Conservation (phyloP, 2,888 invertebrate genomes). For the Lordiphosa fenestrarum region DNA sequence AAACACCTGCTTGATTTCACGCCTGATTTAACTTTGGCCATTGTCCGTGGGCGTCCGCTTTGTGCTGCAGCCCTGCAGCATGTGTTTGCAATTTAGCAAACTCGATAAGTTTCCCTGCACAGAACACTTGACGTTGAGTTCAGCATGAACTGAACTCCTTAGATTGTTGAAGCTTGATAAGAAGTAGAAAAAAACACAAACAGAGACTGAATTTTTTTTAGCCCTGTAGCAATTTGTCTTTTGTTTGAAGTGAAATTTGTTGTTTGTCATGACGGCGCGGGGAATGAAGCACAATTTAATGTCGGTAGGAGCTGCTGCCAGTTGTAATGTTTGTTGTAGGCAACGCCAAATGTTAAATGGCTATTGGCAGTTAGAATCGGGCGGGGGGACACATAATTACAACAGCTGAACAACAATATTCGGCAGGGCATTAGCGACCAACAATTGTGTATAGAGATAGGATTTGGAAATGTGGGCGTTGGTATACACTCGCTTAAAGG, state of each 20-base stretch:
- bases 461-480: slow-evolving; percentile 1
- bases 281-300: slow-evolving; percentile 48
- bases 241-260: slow-evolving; percentile 73
- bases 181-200: slow-evolving; percentile 18
- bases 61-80: slow-evolving; percentile 47
- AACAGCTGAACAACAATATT: slow-evolving; percentile 39
- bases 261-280: slow-evolving; percentile 51
- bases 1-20: slow-evolving; percentile 76
- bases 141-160: slow-evolving; percentile 31
- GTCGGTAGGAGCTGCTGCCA: slow-evolving; percentile 27
- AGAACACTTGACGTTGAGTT: slow-evolving; percentile 64
- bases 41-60: slow-evolving; percentile 52
- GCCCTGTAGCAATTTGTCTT: slow-evolving; percentile 68
- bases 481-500: no score
- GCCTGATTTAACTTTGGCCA: slow-evolving; percentile 74
- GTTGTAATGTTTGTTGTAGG: background rate
- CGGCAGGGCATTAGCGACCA: slow-evolving; percentile 39
- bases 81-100: slow-evolving; percentile 76
- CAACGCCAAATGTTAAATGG: slow-evolving; percentile 20
- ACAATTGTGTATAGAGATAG: background rate
- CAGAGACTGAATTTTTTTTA: slow-evolving; percentile 18
- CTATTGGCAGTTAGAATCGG: slow-evolving; percentile 21
- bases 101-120: slow-evolving; percentile 52
- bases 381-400: slow-evolving; percentile 47
- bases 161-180: slow-evolving; percentile 39